Base-by-base conservation (phyloP, 2,113 vertebrate genomes). In the Daboia siamensis region DNA sequence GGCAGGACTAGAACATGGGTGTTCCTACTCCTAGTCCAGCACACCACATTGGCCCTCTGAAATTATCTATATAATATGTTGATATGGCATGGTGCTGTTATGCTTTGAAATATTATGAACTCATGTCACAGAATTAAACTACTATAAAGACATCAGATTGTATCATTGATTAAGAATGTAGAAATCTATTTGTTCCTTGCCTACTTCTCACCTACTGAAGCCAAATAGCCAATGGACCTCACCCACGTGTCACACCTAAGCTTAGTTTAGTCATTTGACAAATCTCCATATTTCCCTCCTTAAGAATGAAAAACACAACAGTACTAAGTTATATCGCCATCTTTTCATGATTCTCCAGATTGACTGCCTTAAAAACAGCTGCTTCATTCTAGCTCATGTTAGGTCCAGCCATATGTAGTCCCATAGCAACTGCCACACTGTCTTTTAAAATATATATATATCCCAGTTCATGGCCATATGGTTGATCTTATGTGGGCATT, bases 341-440 rank as follows among this genome's bases (percentile, higher is more conserved):
- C 74, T 80, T 80, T 80, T 80, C 74, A 80, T 80, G 33, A 80
- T 80, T 80, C 33, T 44, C 74, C 74, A 80, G 33, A 80, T 44
- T 80, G 74, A 33, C 17, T 80, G 74, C 33, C 74, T 80, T 80
- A 80, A 80, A 80, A 80, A 44, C 74, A 80, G 74, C 74, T 80
- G 33, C 33, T 80, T 80, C 74, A 44, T 80, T 80, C 39, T 80
- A 21, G 33, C 74, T 80, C 33, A 21, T 21, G 74, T 80, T 80
- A 80, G 33, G 74, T 44, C 74, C 74, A 21, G 74, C 33, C 74
- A 80, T 80, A 80, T 80, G 74, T 80, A 80, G 33, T 44, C 74
- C 94, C 89, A 90, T 91, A 93, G 93, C 84, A 52, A 93, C 88
- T 91, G 96, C 90, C 86, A 91, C 94, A 93, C 94, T 94, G 89